A percentile compares a stretch with the other conserved stretches of the same genome.
phyloP scores from a whole-genome alignment of 2,113 vertebrate species.

The Zosterops japonicus region DNA sequence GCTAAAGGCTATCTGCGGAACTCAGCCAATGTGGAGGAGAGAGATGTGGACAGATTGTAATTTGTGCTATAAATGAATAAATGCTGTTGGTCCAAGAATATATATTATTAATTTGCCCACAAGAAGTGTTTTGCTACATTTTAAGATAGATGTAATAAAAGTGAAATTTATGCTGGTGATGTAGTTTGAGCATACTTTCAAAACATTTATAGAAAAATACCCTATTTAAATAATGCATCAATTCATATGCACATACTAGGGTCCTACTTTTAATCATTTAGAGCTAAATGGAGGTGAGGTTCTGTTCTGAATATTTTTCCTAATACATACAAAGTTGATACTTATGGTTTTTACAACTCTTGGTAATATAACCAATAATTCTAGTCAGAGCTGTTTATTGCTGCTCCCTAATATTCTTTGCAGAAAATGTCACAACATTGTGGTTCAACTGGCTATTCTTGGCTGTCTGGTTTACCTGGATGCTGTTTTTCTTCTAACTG shows the following conservation, averaged over 20 bases:
- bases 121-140: not conserved
- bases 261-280: not conserved
- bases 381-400: no score
- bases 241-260: not conserved
- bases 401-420: not conserved
- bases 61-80: not conserved
- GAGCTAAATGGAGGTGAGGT: not conserved
- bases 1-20: fast-evolving
- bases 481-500: not conserved
- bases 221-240: not conserved
- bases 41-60: not conserved
- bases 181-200: not conserved
- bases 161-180: not conserved
- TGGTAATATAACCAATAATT: no score
- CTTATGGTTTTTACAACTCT: not conserved
- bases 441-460: not conserved
- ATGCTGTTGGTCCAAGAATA: not conserved
- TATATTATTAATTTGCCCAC: not conserved
- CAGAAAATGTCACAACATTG: not conserved
- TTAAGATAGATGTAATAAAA: not conserved
- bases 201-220: not conserved
- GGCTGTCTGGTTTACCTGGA: not conserved
- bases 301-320: constrained; percentile 21
- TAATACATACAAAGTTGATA: not conserved
- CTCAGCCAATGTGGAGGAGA: not conserved